phyloP scores from a whole-genome alignment of 2,888 invertebrate species.

The Thumatha senex region DNA sequence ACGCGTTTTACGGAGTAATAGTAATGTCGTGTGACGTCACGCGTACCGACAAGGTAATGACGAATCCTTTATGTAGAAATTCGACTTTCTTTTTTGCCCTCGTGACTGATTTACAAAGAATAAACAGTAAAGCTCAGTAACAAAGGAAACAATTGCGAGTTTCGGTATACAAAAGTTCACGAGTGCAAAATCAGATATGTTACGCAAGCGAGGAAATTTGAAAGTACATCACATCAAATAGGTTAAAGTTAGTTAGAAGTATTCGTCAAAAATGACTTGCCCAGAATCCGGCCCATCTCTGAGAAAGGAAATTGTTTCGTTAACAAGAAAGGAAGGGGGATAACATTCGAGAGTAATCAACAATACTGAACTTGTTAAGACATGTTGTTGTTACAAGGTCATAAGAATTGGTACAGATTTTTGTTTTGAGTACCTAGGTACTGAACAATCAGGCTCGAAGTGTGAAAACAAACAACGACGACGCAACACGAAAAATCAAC shows the following conservation, averaged over 20 bases:
- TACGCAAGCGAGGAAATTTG: slow-evolving; percentile 15
- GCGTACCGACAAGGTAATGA: slow-evolving; percentile 17
- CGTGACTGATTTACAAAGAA: slow-evolving; percentile 25
- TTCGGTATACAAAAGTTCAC: background rate
- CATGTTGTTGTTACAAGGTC: background rate
- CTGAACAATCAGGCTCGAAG: too few relatives aligned
- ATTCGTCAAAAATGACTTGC: slow-evolving; percentile 6
- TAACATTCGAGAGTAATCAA: slow-evolving; percentile 2
- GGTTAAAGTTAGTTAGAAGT: background rate
- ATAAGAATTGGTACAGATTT: background rate
- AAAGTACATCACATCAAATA: slow-evolving; percentile 19
- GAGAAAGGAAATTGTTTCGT: slow-evolving; percentile 30
- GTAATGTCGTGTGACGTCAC: slow-evolving; percentile 16
- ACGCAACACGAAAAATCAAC: too few relatives aligned
- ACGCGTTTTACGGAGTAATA: slow-evolving; percentile 7
- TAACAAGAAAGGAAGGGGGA: slow-evolving; percentile 20
- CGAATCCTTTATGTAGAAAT: slow-evolving; percentile 35
- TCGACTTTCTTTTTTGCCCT: slow-evolving; percentile 48
- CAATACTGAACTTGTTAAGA: slow-evolving; percentile 6
- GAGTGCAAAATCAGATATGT: background rate
- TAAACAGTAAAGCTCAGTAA: background rate
- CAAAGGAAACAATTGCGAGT: background rate
- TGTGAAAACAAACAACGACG: too few relatives aligned
- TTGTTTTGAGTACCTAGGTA: too few relatives aligned
- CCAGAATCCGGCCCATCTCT: slow-evolving; percentile 20